Percentiles rank a stretch among this genome's conserved stretches.
phyloP scores from a whole-genome alignment of 2,888 invertebrate species.

The Drosophila helvetica region DNA sequence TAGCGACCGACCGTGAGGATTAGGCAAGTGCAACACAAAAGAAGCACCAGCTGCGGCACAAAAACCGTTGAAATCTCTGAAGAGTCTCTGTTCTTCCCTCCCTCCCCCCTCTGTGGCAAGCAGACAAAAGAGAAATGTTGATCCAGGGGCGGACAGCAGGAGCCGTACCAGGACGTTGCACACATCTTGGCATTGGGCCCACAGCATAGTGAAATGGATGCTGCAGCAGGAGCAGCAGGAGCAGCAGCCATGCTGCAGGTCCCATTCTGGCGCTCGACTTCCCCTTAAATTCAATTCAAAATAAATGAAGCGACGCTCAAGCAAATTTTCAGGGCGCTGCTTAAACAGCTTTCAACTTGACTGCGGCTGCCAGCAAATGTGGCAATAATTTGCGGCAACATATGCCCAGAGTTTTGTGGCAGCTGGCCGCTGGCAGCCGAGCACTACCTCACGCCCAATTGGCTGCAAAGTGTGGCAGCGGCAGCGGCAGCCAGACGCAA shows the following conservation, averaged over 20 bases:
- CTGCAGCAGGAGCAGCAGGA: conserved; percentile 18
- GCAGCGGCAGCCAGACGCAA: not conserved
- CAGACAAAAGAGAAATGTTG: conserved; percentile 67
- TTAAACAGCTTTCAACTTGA: conserved; percentile 68
- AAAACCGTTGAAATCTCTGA: conserved; percentile 48
- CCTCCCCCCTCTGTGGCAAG: conserved; percentile 42
- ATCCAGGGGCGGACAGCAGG: conserved; percentile 49
- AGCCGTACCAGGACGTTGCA: conserved; percentile 8
- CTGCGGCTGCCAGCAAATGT: conserved; percentile 54
- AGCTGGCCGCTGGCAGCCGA: conserved; percentile 47
- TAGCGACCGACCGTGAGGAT: conserved; percentile 59
- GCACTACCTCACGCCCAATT: conserved; percentile 36
- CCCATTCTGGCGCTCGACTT: conserved; percentile 4
- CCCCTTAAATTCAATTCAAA: conserved; percentile 69
- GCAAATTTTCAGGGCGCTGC: conserved; percentile 54
- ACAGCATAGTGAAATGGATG: conserved; percentile 66
- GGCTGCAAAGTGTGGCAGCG: conserved; percentile 41
- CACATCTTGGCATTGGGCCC: conserved; percentile 68
- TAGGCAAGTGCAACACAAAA: conserved; percentile 50
- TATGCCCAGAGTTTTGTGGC: conserved; percentile 43
- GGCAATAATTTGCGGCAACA: conserved; percentile 58
- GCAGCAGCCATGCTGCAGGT: conserved; percentile 2
- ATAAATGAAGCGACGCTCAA: conserved; percentile 61
- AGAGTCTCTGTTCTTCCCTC: conserved; percentile 9
- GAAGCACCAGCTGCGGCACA: conserved; percentile 47